These are phyloP conservation scores for Troides aeacus DNA, from an alignment of 2,888 invertebrate species.

Conservation along the genomic window DNA sequence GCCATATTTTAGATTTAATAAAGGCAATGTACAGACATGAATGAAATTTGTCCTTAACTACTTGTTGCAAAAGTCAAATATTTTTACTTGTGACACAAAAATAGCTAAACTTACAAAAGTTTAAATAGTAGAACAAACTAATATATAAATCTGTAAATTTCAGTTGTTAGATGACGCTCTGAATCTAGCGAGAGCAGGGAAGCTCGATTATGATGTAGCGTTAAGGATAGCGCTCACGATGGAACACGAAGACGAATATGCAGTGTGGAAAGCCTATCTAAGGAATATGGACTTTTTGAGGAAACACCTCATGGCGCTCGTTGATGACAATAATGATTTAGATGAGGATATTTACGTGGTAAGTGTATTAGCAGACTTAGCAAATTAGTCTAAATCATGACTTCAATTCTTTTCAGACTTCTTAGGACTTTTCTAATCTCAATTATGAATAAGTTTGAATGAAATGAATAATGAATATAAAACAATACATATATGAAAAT, in stretches of 20 bases:
- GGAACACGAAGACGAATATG: constrained; percentile 84
- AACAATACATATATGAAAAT: too few species aligned
- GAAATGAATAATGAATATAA: too few species aligned
- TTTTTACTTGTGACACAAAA: too few species aligned
- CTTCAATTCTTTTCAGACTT: not conserved
- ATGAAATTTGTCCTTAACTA: too few species aligned
- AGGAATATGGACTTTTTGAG: constrained; percentile 70
- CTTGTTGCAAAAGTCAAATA: too few species aligned
- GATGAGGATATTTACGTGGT: constrained; percentile 68
- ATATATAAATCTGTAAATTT: too few species aligned
- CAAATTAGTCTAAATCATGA: not conserved
- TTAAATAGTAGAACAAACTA: too few species aligned
- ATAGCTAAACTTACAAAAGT: too few species aligned
- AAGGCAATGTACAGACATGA: too few species aligned
- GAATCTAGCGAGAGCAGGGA: constrained; percentile 83
- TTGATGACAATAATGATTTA: constrained; percentile 51
- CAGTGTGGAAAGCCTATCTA: constrained; percentile 83
- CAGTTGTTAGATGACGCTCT: constrained; percentile 88
- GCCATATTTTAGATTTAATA: too few species aligned
- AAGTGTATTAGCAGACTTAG: constrained; percentile 28
- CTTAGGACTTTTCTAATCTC: too few species aligned
- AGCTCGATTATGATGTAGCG: constrained; percentile 82
- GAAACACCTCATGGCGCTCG: constrained; percentile 51
- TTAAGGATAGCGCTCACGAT: constrained; percentile 85
- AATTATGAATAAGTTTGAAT: too few species aligned